Evolutionary conservation across 2,888 invertebrate species (phyloP).

Genomic region (Eustalomyia histrio): DNA sequence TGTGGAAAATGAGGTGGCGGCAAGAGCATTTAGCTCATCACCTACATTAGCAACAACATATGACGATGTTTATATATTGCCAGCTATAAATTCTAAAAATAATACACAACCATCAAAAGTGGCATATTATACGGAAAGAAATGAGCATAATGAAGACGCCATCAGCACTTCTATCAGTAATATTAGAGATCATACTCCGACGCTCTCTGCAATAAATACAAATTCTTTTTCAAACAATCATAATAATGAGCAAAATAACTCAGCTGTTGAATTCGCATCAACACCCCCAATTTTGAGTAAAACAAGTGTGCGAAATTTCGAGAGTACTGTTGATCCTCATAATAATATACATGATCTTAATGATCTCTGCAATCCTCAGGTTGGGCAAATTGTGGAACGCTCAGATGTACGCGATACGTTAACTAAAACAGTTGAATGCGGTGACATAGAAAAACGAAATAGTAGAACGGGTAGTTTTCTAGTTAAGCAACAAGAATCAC

Average conservation of each 20-base stretch:
- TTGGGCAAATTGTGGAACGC: slow-evolving; percentile 63
- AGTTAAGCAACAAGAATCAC: slow-evolving; percentile 40
- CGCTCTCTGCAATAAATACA: slow-evolving; percentile 49
- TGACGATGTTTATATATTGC: slow-evolving; percentile 36
- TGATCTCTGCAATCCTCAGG: slow-evolving; percentile 56
- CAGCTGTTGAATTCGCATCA: slow-evolving; percentile 37
- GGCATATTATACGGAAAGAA: slow-evolving; percentile 44
- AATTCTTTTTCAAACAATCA: slow-evolving; percentile 51
- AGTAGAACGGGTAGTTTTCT: slow-evolving; percentile 57
- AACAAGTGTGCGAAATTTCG: slow-evolving; percentile 59
- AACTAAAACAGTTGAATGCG: slow-evolving; percentile 71
- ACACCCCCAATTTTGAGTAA: slow-evolving; percentile 63
- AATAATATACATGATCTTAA: slow-evolving; percentile 37
- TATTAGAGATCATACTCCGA: slow-evolving; percentile 5
- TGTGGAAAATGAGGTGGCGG: slow-evolving; percentile 30
- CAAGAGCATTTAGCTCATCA: slow-evolving; percentile 15
- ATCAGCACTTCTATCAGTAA: slow-evolving; percentile 20
- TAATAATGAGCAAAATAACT: slow-evolving; percentile 6
- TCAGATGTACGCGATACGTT: slow-evolving; percentile 77
- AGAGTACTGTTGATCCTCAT: slow-evolving; percentile 34
- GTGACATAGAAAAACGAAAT: slow-evolving; percentile 39
- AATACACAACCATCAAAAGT: slow-evolving; percentile 37
- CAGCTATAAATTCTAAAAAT: slow-evolving; percentile 58
- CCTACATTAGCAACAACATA: slow-evolving; percentile 47
- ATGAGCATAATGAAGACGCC: slow-evolving; percentile 45